Conservation (phyloP, 1,140 invertebrate genomes). For the Drosophila pachea region DNA sequence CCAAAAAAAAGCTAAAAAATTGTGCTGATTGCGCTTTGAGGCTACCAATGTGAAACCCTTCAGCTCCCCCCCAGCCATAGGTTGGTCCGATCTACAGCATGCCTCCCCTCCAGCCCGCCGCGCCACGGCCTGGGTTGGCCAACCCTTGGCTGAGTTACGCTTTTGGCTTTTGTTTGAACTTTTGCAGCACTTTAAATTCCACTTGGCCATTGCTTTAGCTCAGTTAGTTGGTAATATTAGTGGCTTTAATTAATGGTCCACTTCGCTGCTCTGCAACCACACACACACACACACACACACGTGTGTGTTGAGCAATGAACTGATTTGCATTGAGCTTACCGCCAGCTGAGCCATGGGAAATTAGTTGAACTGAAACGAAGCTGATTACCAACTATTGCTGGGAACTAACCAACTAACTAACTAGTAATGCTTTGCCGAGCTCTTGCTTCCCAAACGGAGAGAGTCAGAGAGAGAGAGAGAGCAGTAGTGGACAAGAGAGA, state of each 20-base stretch:
- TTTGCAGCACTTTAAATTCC: constrained; percentile 40
- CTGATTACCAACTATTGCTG: constrained; percentile 32
- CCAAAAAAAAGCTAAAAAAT: constrained; percentile 4
- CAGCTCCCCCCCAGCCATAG: background rate
- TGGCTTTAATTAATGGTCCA: constrained; percentile 67
- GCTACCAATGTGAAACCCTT: constrained; percentile 21
- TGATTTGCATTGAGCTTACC: constrained; percentile 57
- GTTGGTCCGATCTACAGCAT: background rate
- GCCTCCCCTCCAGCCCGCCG: background rate
- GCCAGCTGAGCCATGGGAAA: constrained; percentile 53
- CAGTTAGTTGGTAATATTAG: constrained; percentile 69
- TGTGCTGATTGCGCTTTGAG: constrained; percentile 61
- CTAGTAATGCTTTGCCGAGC: background rate
- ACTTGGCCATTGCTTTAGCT: constrained; percentile 38
- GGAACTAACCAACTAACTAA: constrained; percentile 10
- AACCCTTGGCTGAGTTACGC: constrained; percentile 49
- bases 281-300: background rate
- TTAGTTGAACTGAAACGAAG: constrained; percentile 39
- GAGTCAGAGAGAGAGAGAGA: background rate
- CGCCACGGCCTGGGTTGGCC: background rate
- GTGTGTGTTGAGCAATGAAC: constrained; percentile 50
- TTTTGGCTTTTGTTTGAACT: constrained; percentile 60
- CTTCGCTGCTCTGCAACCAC: constrained; percentile 7
- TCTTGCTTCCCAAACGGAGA: background rate
- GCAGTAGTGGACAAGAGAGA: background rate